Evolutionary conservation across 2,113 vertebrate species (phyloP).

Genomic region (Cynocephalus volans): DNA sequence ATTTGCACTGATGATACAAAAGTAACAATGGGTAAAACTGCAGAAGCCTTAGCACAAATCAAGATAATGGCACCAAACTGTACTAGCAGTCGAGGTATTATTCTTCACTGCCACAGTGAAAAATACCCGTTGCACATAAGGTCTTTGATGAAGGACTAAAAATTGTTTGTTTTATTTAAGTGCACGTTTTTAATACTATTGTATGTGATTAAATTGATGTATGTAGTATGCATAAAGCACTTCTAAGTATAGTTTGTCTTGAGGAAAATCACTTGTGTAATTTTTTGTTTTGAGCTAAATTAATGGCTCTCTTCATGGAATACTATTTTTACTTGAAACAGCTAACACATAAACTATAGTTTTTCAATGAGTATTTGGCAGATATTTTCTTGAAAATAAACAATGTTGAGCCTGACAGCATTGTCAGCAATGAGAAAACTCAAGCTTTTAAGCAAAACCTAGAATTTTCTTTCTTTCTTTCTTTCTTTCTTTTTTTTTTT

Average conservation of each 20-base stretch:
- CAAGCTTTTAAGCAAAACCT: conserved; percentile 37
- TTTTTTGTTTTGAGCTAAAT: conserved; percentile 47
- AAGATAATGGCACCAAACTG: background rate
- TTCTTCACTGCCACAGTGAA: background rate
- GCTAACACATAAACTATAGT: conserved; percentile 24
- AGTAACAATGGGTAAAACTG: background rate
- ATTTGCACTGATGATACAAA: conserved; percentile 39
- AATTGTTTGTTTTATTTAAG: conserved; percentile 5
- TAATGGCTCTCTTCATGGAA: background rate
- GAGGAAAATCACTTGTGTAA: conserved; percentile 29
- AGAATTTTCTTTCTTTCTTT: background rate
- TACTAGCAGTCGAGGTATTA: background rate
- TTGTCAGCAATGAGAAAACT: conserved; percentile 8
- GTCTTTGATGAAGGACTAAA: conserved; percentile 29
- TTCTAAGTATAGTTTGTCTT: conserved; percentile 8
- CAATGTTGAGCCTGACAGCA: background rate
- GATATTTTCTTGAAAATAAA: conserved; percentile 49
- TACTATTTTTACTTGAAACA: conserved; percentile 53
- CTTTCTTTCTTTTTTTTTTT: too few relatives aligned
- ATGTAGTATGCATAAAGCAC: background rate
- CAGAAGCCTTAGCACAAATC: background rate
- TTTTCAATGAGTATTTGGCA: background rate
- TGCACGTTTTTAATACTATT: background rate
- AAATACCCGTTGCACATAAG: background rate
- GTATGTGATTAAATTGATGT: conserved; percentile 17